These are phyloP conservation scores for Oncorhynchus kisutch DNA, from an alignment of 2,113 vertebrate genomes.

Conservation along the genomic window DNA sequence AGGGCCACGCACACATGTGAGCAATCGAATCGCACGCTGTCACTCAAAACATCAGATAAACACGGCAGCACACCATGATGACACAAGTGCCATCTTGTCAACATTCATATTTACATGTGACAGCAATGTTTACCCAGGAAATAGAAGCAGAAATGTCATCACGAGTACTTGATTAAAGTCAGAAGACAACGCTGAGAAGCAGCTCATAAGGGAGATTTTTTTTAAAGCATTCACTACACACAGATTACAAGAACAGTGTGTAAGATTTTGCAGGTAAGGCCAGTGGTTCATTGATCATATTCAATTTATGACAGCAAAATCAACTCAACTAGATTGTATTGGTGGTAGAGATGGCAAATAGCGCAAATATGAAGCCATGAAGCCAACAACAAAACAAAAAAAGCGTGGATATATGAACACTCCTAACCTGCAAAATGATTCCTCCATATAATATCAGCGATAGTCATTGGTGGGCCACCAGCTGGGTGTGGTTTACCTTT, in stretches of 20 bases:
- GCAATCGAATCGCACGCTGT: background rate
- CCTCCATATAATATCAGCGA: conserved; percentile 97
- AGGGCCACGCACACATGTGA: too few relatives aligned
- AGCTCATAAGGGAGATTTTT: conserved; percentile 57
- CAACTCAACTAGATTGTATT: conserved; percentile 40
- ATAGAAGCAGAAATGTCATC: conserved; percentile 37
- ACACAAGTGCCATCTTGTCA: background rate
- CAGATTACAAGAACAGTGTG: background rate
- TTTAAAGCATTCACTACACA: background rate
- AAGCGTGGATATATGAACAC: conserved; percentile 89
- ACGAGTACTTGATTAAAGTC: conserved; percentile 43
- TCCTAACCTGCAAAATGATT: conserved; percentile 99
- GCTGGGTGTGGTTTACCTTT: conserved; percentile 99
- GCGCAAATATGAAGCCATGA: conserved; percentile 66
- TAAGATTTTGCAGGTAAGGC: conserved; percentile 65
- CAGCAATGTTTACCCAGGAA: background rate
- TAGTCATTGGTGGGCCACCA: conserved; percentile 94
- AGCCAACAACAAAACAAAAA: conserved; percentile 66
- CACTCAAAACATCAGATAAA: background rate
- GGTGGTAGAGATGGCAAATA: conserved; percentile 64
- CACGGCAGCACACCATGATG: background rate
- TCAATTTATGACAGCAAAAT: conserved; percentile 62
- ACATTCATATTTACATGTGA: background rate
- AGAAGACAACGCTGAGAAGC: conserved; percentile 35
- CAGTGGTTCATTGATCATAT: conserved; percentile 37